Base-by-base conservation (phyloP, 2,113 vertebrate species). In the Grus americana region DNA sequence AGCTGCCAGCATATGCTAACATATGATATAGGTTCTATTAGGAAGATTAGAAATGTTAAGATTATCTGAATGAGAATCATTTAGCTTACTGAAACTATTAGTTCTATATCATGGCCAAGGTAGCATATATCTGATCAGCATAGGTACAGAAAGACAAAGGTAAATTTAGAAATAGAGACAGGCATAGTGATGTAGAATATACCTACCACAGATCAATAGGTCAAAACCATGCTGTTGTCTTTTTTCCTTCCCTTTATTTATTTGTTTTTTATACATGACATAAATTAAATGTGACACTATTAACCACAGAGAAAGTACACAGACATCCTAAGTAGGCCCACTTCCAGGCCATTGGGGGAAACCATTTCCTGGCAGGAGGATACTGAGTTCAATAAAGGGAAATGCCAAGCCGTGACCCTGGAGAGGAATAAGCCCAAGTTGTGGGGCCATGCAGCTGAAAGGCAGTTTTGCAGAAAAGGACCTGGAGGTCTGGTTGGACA, bases 11-110 rank as follows among this genome's bases (percentile, higher is more conserved):
- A 50, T 18, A 68, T 49, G 29, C n/a, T 88, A 65, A 57, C 23
- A 24, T 27, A 67, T 1, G 4, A 7, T 66, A 62, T 21, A 49
- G 19, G n/a, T 82, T 79, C 50, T 62, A 30, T 50, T 71, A 80
- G 23, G 17, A 79, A 66, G 10, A 91, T 65, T 92, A 46, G 22
- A 86, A 86, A 79, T 30, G 11, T 86, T 70, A 85, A 79, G 46
- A 87, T 68, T 38, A 85, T 17, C 76, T 80, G 40, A 94, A 93
- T 42, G 5, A 84, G 34, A 88, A 79, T 42, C 18, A 49, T 84
- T 46, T 57, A 73, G 32, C 26, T 74, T 79, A 75, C 17, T 82
- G 42, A 72, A 81, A 81, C 30, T 55, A 52, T 55, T 63, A 21
- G 8, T 92, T 79, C 46, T 70, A 5, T 59, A 75, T 73, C 24